Percentiles rank a stretch among this genome's conserved stretches.
These are phyloP conservation scores for Cebus imitator DNA, from an alignment of 2,113 vertebrate genomes.

Conservation along the genomic window DNA sequence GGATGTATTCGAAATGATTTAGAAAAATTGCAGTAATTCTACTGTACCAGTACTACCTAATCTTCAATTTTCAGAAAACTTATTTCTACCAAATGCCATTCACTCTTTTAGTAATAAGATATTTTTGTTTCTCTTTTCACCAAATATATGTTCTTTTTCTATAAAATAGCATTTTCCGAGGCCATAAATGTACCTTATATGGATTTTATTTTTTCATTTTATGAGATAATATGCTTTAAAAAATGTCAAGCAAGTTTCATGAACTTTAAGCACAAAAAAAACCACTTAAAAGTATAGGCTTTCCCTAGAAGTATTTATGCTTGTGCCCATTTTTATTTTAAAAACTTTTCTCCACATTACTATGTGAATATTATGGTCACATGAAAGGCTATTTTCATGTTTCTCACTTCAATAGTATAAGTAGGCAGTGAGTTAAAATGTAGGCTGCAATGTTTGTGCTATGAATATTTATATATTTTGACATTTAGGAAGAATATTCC, in stretches of 20 bases:
- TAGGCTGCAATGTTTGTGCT: background rate
- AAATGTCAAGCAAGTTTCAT: background rate
- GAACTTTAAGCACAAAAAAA: background rate
- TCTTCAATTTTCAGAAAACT: background rate
- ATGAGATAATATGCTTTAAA: background rate
- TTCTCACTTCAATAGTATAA: background rate
- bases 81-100: background rate
- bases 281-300: background rate
- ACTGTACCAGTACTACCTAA: background rate
- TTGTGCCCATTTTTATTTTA: background rate
- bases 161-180: background rate
- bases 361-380: background rate
- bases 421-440: conserved; percentile 18
- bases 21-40: background rate
- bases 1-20: background rate
- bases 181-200: background rate
- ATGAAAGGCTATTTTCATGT: background rate
- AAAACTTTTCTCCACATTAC: background rate
- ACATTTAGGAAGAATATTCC: conserved; percentile 61
- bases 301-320: background rate
- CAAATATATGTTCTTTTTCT: background rate
- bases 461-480: conserved; percentile 66
- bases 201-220: background rate
- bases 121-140: background rate
- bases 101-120: background rate